Conservation (phyloP, 2,113 vertebrate species). For the Isichthys henryi region DNA sequence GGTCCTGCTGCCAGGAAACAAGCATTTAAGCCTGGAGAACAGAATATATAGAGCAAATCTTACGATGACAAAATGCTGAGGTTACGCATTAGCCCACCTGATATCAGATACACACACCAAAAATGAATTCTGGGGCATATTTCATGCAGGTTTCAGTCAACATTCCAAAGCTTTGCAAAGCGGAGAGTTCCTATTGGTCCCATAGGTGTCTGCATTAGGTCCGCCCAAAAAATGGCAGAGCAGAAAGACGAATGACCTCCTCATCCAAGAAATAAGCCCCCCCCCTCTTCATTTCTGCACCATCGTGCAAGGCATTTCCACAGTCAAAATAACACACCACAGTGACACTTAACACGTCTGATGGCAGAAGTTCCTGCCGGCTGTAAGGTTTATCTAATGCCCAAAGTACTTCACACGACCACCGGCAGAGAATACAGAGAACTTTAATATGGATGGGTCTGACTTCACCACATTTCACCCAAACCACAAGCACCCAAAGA, state of each 20-base stretch:
- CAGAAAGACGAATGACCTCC: neutral
- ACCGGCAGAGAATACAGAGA: neutral
- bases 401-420: neutral
- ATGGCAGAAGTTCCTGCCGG: neutral
- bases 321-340: neutral
- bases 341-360: neutral
- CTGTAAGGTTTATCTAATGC: neutral
- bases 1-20: neutral
- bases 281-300: neutral
- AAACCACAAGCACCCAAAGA: neutral
- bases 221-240: neutral
- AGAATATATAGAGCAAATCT: neutral
- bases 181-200: constrained; percentile 55
- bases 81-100: neutral
- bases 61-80: neutral
- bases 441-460: neutral
- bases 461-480: neutral
- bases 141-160: neutral
- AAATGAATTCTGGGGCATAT: neutral
- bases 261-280: neutral
- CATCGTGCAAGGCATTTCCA: neutral
- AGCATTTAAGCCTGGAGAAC: neutral
- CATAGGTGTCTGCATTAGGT: constrained; percentile 18
- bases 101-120: neutral
- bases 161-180: constrained; percentile 6